A percentile compares a stretch with the other conserved stretches of the same genome.
phyloP scores from a whole-genome alignment of 2,113 vertebrate genomes.

The Agapornis roseicollis region DNA sequence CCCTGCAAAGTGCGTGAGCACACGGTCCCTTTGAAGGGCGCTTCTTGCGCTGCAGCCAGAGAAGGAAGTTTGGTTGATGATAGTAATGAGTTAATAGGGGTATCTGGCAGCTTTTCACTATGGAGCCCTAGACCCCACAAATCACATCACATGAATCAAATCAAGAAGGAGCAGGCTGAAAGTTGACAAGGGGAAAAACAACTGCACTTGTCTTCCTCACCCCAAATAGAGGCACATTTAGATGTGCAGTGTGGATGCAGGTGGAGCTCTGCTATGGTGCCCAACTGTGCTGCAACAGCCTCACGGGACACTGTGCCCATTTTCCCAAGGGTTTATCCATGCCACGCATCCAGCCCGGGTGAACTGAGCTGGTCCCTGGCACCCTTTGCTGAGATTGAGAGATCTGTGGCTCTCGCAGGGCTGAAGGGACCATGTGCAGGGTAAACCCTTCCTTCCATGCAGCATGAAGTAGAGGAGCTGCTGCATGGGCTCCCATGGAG shows the following conservation, averaged over 20 bases:
- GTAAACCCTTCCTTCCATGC: not conserved
- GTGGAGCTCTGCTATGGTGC: not conserved
- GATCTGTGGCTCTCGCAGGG: not conserved
- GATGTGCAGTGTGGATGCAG: not conserved
- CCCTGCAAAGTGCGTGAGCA: rapidly evolving
- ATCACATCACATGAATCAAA: not conserved
- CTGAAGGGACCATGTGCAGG: not conserved
- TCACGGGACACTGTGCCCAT: rapidly evolving
- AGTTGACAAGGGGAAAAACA: not conserved
- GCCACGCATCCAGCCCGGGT: rapidly evolving
- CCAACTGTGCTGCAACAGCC: not conserved
- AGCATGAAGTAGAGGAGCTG: rapidly evolving
- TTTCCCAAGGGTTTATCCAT: rapidly evolving
- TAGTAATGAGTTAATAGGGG: not conserved
- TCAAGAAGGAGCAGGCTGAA: not conserved
- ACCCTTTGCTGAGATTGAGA: not conserved
- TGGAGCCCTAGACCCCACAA: not conserved
- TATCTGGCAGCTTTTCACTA: not conserved
- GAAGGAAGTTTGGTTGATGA: not conserved
- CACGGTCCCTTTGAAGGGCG: rapidly evolving
- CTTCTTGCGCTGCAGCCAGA: not conserved
- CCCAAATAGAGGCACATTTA: too few relatives aligned
- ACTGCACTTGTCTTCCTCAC: not conserved
- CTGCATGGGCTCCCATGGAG: rapidly evolving
- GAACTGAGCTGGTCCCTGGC: rapidly evolving